These are phyloP conservation scores for Neodiprion lecontei DNA, from an alignment of 1,140 invertebrate genomes.

Conservation along the genomic window DNA sequence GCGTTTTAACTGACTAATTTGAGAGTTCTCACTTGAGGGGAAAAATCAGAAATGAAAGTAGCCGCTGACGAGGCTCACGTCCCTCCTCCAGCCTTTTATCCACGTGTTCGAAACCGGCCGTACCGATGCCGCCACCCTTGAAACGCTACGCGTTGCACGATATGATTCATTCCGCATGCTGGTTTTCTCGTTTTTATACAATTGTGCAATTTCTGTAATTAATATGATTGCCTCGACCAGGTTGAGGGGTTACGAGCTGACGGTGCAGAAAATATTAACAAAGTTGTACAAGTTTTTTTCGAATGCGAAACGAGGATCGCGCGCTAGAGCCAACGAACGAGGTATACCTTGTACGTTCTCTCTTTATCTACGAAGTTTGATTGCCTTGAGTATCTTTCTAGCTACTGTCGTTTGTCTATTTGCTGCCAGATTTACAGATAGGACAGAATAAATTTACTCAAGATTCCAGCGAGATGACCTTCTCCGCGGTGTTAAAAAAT, in stretches of 20 bases:
- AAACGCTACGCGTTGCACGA: too few species aligned
- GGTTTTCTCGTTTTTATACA: too few species aligned
- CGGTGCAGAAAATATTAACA: too few species aligned
- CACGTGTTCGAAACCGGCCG: neutral
- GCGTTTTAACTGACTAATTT: neutral
- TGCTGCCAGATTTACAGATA: neutral
- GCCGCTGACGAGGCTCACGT: too few species aligned
- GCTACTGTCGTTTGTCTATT: neutral
- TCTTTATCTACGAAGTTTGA: neutral
- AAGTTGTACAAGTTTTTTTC: too few species aligned
- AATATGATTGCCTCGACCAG: too few species aligned
- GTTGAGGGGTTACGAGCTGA: too few species aligned
- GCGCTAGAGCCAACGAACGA: neutral
- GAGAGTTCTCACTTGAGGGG: neutral
- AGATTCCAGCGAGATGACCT: neutral
- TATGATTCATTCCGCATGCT: too few species aligned
- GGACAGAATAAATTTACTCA: neutral
- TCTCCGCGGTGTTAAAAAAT: neutral
- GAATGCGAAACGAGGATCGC: neutral
- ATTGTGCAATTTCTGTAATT: too few species aligned
- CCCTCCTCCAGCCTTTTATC: neutral
- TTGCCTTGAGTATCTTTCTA: neutral
- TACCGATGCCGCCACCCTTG: too few species aligned
- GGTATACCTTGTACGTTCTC: too few species aligned
- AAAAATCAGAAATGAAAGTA: neutral